phyloP scores from a whole-genome alignment of 2,888 invertebrate species.

The Altica lythri region DNA sequence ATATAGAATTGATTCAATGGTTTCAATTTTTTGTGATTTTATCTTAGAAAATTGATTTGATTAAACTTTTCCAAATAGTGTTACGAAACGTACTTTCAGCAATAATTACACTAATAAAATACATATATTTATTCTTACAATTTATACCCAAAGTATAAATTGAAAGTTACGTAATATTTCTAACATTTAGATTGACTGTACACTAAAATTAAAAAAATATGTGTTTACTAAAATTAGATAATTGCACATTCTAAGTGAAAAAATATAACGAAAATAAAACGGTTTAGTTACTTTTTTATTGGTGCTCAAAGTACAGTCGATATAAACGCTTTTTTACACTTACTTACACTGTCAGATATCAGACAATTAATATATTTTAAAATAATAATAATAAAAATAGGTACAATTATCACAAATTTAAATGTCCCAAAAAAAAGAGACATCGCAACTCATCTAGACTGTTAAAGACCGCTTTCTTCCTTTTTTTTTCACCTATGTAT shows the following conservation, averaged over 20 bases:
- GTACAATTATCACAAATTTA: conserved; percentile 43
- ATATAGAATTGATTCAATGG: too few species aligned
- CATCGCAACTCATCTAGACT: conserved; percentile 28
- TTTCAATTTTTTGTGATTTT: too few species aligned
- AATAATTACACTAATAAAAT: conserved; percentile 46
- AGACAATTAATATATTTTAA: conserved; percentile 14
- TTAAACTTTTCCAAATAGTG: too few species aligned
- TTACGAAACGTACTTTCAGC: conserved; percentile 43
- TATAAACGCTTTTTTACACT: conserved; percentile 33
- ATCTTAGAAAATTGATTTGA: too few species aligned
- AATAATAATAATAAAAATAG: conserved; percentile 36
- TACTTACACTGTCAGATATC: conserved; percentile 46
- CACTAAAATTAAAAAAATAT: conserved; percentile 23
- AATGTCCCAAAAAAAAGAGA: conserved; percentile 27
- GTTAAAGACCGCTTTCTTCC: conserved; percentile 22
- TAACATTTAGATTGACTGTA: conserved; percentile 38
- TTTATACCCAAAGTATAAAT: conserved; percentile 41
- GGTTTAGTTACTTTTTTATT: conserved; percentile 15
- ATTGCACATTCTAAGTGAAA: conserved; percentile 40
- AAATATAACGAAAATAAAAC: conserved; percentile 21
- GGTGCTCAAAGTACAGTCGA: conserved; percentile 38
- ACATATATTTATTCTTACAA: conserved; percentile 43
- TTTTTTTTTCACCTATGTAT: conserved; percentile 12
- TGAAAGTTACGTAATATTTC: conserved; percentile 29
- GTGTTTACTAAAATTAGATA: conserved; percentile 24